A percentile compares a stretch with the other conserved stretches of the same genome.
These are phyloP conservation scores for Microcebus ravelobensis DNA, from an alignment of 2,113 vertebrate genomes.

Conservation along the genomic window DNA sequence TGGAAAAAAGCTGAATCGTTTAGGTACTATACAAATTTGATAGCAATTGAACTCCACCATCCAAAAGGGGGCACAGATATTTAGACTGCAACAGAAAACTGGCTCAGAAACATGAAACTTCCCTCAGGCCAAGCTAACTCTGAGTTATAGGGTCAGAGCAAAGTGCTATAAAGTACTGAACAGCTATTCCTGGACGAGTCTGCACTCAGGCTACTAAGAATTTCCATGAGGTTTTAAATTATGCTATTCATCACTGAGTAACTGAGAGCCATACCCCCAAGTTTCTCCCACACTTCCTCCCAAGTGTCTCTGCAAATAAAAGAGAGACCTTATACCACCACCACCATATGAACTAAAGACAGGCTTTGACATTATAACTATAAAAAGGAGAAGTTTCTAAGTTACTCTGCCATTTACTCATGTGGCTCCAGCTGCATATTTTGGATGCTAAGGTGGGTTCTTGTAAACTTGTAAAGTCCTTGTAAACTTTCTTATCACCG, in stretches of 20 bases:
- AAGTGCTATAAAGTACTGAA: conserved; percentile 50
- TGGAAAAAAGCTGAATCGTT: conserved; percentile 39
- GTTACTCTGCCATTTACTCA: conserved; percentile 44
- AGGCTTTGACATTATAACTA: conserved; percentile 47
- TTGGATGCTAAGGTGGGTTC: conserved; percentile 50
- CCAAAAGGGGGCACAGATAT: conserved; percentile 42
- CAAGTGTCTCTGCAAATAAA: conserved; percentile 55
- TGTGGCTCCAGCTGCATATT: conserved; percentile 23
- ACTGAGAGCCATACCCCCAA: conserved; percentile 35
- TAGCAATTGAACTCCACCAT: conserved; percentile 2
- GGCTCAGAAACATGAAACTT: conserved; percentile 46
- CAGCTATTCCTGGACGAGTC: conserved; percentile 43
- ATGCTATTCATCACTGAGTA: conserved; percentile 67
- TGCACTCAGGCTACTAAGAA: conserved; percentile 55
- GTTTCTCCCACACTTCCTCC: conserved; percentile 73
- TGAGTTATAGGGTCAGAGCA: conserved; percentile 34
- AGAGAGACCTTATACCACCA: conserved; percentile 59
- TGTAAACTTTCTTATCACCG: conserved; percentile 52
- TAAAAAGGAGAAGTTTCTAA: conserved; percentile 61
- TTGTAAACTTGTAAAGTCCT: conserved; percentile 39
- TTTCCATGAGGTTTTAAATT: conserved; percentile 71
- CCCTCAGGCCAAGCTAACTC: conserved; percentile 21
- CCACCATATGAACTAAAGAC: conserved; percentile 47
- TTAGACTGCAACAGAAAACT: conserved; percentile 48
- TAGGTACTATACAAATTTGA: conserved; percentile 14